These are phyloP conservation scores for Steinernema khuongi DNA, from an alignment of 1,140 invertebrate genomes.

Conservation along the genomic window DNA sequence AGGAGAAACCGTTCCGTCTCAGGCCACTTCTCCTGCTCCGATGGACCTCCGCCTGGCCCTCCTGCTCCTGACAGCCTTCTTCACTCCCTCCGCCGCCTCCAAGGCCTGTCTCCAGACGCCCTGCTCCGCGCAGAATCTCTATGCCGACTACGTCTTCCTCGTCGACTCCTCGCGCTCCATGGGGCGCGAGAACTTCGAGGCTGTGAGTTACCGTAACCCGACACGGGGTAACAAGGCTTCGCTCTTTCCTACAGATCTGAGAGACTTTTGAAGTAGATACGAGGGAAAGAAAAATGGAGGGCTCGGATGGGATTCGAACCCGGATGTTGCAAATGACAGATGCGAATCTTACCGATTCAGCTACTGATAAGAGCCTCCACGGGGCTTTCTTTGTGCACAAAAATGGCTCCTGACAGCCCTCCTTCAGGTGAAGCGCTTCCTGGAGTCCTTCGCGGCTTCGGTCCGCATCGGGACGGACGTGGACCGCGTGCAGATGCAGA, in stretches of 20 bases:
- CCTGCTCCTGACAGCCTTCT: neutral
- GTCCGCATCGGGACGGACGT: neutral
- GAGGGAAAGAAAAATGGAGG: too few relatives aligned
- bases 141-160: neutral
- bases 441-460: neutral
- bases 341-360: too few relatives aligned
- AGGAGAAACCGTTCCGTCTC: conserved; percentile 4
- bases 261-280: too few relatives aligned
- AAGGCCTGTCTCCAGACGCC: neutral
- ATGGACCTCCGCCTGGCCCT: neutral
- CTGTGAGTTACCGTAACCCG: neutral
- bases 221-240: too few relatives aligned
- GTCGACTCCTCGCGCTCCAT: neutral
- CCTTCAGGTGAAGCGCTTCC: neutral
- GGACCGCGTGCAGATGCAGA: neutral
- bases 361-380: too few relatives aligned
- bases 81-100: neutral
- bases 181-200: neutral
- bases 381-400: too few relatives aligned
- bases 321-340: too few relatives aligned
- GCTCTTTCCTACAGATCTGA: too few relatives aligned
- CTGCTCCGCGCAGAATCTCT: neutral
- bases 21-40: too few relatives aligned
- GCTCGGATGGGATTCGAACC: too few relatives aligned
- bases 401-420: too few relatives aligned